Conservation (phyloP, 2,797 vertebrate species). For the Chelon auratus region DNA sequence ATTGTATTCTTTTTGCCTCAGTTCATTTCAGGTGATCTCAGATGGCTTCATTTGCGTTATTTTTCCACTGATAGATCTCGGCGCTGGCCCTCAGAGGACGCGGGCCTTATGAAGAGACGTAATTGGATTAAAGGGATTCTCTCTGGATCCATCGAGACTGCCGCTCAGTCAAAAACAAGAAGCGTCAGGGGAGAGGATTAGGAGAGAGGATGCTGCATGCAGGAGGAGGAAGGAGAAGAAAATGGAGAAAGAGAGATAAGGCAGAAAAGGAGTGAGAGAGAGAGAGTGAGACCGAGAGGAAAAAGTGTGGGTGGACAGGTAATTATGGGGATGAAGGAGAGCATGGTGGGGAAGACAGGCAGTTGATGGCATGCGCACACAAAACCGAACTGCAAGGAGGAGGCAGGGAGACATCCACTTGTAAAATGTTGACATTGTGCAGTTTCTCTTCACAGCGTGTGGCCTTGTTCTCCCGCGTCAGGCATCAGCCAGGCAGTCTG, state of each 20-base stretch:
- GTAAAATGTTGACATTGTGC: background rate
- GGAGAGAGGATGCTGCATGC: background rate
- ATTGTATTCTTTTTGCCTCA: background rate
- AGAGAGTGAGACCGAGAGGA: background rate
- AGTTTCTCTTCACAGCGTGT: background rate
- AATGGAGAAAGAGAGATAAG: background rate
- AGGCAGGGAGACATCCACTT: background rate
- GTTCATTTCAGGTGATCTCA: conserved; percentile 1
- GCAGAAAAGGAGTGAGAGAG: conserved; percentile 1
- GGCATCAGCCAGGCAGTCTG: background rate
- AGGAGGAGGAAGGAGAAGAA: background rate
- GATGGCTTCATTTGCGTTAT: conserved; percentile 11
- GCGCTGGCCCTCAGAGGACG: conserved; percentile 23
- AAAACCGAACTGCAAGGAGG: background rate
- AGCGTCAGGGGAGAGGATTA: conserved; percentile 26
- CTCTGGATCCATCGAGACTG: conserved; percentile 23
- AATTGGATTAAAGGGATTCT: conserved; percentile 51
- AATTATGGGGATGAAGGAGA: conserved; percentile 26
- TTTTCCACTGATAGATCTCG: conserved; percentile 12
- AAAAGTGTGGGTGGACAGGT: conserved; percentile 16
- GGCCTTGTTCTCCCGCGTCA: background rate
- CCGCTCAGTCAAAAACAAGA: conserved; percentile 26
- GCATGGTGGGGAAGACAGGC: background rate
- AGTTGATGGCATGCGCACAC: background rate
- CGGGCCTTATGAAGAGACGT: conserved; percentile 25